Evolutionary conservation across 2,888 invertebrate species (phyloP).

Genomic region (Drosophila kanekoi): DNA sequence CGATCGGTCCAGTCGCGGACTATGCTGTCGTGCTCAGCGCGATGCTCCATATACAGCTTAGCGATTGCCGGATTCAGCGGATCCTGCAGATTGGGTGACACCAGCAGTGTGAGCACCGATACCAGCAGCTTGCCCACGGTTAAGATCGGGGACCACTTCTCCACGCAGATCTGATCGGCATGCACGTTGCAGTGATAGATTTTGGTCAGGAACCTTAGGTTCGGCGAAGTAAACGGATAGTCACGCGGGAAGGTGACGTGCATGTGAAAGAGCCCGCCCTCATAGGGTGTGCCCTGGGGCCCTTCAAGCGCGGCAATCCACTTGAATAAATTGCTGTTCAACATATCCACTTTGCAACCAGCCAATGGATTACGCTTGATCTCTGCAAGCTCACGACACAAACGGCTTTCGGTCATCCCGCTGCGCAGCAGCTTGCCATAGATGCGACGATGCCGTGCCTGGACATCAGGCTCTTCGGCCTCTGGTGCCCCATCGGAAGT

Average conservation of each 20-base stretch:
- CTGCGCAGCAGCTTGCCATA: neutral
- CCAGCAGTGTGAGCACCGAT: neutral
- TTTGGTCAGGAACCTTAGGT: neutral
- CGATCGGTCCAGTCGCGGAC: neutral
- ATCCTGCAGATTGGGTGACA: neutral
- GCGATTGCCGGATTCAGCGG: neutral
- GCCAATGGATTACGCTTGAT: neutral
- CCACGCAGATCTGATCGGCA: neutral
- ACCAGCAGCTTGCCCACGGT: neutral
- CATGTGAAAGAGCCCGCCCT: neutral
- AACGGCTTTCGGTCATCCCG: neutral
- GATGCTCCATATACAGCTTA: neutral
- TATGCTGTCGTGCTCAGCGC: neutral
- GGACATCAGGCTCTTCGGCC: too few relatives aligned
- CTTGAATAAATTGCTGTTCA: neutral
- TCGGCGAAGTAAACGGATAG: neutral
- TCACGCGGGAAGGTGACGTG: neutral
- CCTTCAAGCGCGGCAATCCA: neutral
- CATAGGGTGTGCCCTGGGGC: neutral
- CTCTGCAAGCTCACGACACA: neutral
- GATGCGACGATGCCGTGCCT: too few relatives aligned
- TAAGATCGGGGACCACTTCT: neutral
- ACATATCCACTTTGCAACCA: neutral
- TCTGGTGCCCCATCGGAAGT: too few relatives aligned
- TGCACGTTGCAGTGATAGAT: slow-evolving; percentile 6